Evolutionary conservation across 2,888 invertebrate species (phyloP).

Genomic region (Cataglyphis cursor): DNA sequence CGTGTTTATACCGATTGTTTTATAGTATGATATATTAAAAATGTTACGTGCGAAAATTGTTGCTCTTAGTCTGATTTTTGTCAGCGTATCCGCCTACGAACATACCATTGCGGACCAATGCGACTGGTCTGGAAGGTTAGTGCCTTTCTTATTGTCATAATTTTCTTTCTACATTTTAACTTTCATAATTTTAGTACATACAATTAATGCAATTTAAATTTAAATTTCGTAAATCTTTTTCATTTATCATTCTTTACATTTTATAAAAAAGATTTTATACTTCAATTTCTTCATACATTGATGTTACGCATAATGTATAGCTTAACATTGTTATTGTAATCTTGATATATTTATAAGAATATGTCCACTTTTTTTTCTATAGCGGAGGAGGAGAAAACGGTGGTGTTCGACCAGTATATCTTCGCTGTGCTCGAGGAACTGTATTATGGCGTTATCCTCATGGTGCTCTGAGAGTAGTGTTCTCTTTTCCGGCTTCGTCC

Average conservation of each 20-base stretch:
- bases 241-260: background rate
- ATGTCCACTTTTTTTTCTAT: constrained; percentile 74
- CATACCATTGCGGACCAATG: constrained; percentile 82
- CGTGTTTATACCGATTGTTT: too few relatives aligned
- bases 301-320: background rate
- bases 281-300: background rate
- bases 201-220: background rate
- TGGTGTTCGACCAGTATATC: constrained; percentile 92
- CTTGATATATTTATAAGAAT: background rate
- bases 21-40: background rate
- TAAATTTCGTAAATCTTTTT: background rate
- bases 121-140: constrained; percentile 86
- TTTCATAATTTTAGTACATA: background rate
- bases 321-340: background rate
- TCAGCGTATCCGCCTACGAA: constrained; percentile 55
- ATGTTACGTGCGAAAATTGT: constrained; percentile 1
- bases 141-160: constrained; percentile 55
- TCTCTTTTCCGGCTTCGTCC: constrained; percentile 81
- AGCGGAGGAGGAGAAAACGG: constrained; percentile 89
- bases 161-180: background rate
- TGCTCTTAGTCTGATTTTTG: background rate
- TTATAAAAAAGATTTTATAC: background rate
- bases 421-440: constrained; percentile 91
- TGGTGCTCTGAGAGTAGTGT: constrained; percentile 91
- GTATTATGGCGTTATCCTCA: constrained; percentile 93